Evolutionary conservation across 2,888 invertebrate species (phyloP).

Genomic region (Cordilura impudica): DNA sequence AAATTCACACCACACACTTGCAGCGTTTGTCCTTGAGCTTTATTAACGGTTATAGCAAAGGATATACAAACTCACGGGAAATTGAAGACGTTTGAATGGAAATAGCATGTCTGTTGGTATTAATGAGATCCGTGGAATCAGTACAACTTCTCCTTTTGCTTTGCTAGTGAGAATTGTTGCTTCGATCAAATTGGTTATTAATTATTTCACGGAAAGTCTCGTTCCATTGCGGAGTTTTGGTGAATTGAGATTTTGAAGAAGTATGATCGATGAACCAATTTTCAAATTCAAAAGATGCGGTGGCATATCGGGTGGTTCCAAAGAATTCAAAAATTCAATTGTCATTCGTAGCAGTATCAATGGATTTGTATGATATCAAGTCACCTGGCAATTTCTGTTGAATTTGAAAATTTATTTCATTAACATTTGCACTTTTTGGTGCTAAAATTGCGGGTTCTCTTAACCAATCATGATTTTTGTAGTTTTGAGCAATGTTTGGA

Average conservation of each 20-base stretch:
- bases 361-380: no score
- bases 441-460: constrained; percentile 8
- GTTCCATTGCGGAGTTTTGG: constrained; percentile 36
- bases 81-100: not conserved
- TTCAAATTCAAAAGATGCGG: constrained; percentile 39
- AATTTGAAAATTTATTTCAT: no score
- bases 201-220: constrained; percentile 43
- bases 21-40: not conserved
- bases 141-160: not conserved
- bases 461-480: constrained; percentile 10
- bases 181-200: constrained; percentile 43
- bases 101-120: constrained; percentile 5
- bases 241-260: constrained; percentile 36
- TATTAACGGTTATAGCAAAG: not conserved
- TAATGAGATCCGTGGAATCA: constrained; percentile 13
- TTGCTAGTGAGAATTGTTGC: constrained; percentile 38
- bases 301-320: constrained; percentile 31
- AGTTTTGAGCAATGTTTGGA: constrained; percentile 5
- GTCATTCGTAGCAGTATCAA: constrained; percentile 17
- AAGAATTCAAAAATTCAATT: constrained; percentile 45
- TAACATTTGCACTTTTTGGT: not conserved
- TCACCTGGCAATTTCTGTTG: no score
- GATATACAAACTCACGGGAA: no score
- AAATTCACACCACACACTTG: not conserved
- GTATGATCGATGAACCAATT: constrained; percentile 24